Base-by-base conservation (phyloP, 2,888 invertebrate species). In the Odontocolon sp. region DNA sequence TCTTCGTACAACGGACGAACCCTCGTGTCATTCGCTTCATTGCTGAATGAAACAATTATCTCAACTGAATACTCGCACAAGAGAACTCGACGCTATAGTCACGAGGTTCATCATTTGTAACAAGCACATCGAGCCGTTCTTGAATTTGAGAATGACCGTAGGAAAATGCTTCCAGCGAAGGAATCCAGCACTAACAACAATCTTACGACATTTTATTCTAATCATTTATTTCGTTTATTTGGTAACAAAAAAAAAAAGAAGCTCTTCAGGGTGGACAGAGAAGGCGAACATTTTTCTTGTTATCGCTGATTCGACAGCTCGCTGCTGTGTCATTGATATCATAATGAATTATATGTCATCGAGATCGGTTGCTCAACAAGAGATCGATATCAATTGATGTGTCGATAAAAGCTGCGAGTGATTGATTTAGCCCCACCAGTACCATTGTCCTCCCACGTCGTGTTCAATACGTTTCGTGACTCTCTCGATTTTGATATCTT, bases 21-120 rank as follows among this genome's bases (percentile, higher is more conserved):
- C 74, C 78, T 83, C n/a, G 84, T 85, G 81, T 87, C 86, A 86
- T 80, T 82, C 47, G 33, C 61, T 73, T 61, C 63, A 76, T 67
- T 80, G 79, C 84, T 85, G 85, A 85, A 86, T 85, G 84, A 82
- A 81, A 84, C 86, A 87, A 88, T 88, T 87, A 87, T 83, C 80
- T 82, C 79, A 80, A 74, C 73, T 82, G 85, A 85, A 84, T 85
- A 79, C 81, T 79, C 84, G 66, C 38, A 67, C 54, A 83, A 86
- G 84, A 85, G 85, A 84, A 83, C 87, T 84, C 80, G 83, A 84
- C 83, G 76, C 52, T 63, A 45, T 70, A 68, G 67, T 63, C 63
- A 67, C 47, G 38, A 31, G 31, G 28, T 18, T 76, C 66, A 76
- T 71, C 59, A 38, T 52, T 59, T 45, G 59, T 66, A 76, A 76